Percentiles rank a stretch among this genome's conserved stretches.
These are phyloP conservation scores for Tragelaphus strepsiceros DNA, from an alignment of 2,113 vertebrate species.

Conservation along the genomic window DNA sequence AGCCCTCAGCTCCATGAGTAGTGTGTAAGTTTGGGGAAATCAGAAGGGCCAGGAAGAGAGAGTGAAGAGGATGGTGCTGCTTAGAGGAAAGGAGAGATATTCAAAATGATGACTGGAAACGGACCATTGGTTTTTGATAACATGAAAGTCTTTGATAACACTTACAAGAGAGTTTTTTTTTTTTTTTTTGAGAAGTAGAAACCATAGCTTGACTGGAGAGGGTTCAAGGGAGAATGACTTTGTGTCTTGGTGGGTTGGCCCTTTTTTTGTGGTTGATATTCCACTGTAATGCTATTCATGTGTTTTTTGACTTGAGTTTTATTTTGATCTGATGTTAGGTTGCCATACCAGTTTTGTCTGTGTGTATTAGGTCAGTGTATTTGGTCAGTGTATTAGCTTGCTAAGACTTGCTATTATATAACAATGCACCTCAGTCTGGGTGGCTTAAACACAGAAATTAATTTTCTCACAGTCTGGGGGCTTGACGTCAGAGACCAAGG, in stretches of 20 bases:
- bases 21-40: not conserved
- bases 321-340: not conserved
- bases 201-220: not conserved
- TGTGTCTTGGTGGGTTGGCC: not conserved
- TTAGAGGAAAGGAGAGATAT: not conserved
- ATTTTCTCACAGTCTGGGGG: not conserved
- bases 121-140: not conserved
- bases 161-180: not conserved
- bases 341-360: not conserved
- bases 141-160: not conserved
- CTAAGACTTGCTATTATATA: not conserved
- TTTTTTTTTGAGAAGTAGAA: not conserved
- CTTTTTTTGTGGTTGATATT: not conserved
- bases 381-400: not conserved
- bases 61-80: fast-evolving
- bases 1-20: not conserved
- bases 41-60: not conserved
- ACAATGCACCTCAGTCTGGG: not conserved
- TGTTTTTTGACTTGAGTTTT: not conserved
- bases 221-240: not conserved
- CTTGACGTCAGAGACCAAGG: not conserved
- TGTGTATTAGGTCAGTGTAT: not conserved
- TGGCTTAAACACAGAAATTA: not conserved
- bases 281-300: not conserved
- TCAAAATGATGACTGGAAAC: not conserved